phyloP scores from a whole-genome alignment of 2,113 vertebrate genomes.

The Sander lucioperca region DNA sequence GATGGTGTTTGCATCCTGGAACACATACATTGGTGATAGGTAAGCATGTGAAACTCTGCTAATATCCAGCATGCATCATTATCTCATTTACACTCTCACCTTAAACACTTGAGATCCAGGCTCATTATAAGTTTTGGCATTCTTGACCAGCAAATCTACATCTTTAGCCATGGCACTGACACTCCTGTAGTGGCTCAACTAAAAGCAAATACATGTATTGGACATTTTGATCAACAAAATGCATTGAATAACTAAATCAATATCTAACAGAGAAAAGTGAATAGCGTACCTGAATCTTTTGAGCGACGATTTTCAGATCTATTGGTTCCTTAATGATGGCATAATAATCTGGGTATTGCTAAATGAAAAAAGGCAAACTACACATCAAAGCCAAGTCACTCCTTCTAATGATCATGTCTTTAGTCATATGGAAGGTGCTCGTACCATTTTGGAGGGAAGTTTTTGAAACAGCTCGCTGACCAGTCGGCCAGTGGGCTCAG shows the following conservation, averaged over 20 bases:
- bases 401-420: background rate
- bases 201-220: slow-evolving; percentile 22
- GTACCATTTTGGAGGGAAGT: slow-evolving; percentile 97
- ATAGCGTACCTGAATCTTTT: slow-evolving; percentile 93
- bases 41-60: background rate
- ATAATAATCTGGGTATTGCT: slow-evolving; percentile 99
- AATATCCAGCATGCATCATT: background rate
- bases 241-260: too few species aligned
- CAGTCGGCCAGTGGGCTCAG: slow-evolving; percentile 92
- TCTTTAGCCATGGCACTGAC: slow-evolving; percentile 96
- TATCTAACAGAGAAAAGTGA: too few species aligned
- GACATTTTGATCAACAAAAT: background rate
- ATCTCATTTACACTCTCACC: slow-evolving; percentile 78
- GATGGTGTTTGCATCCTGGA: slow-evolving; percentile 97
- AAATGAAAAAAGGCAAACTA: slow-evolving; percentile 58
- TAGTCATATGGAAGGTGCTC: slow-evolving; percentile 24
- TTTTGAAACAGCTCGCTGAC: slow-evolving; percentile 99
- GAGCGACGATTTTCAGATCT: slow-evolving; percentile 96
- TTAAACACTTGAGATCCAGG: slow-evolving; percentile 99
- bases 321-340: slow-evolving; percentile 99
- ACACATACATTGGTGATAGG: background rate
- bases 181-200: slow-evolving; percentile 95
- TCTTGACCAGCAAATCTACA: slow-evolving; percentile 96
- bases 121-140: slow-evolving; percentile 98
- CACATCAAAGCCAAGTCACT: slow-evolving; percentile 12